These are phyloP conservation scores for Rhinoraja longicauda DNA, from an alignment of 2,797 vertebrate genomes.

Conservation along the genomic window DNA sequence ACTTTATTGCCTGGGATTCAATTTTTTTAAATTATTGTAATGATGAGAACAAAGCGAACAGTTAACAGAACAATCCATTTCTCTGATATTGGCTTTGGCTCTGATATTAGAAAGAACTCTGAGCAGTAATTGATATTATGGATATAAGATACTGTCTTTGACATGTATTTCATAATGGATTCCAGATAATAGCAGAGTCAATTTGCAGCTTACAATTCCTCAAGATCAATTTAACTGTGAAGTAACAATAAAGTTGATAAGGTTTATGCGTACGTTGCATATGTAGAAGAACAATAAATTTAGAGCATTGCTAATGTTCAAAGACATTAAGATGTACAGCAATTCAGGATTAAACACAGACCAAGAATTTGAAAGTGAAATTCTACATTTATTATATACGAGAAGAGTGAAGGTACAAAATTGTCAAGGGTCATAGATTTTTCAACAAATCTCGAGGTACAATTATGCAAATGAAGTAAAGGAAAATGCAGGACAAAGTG, in stretches of 20 bases:
- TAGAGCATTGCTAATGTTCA: background rate
- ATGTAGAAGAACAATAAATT: background rate
- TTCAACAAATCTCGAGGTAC: constrained; percentile 31
- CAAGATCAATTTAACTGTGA: background rate
- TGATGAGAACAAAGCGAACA: background rate
- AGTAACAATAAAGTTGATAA: background rate
- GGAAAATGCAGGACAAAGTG: background rate
- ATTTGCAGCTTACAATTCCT: background rate
- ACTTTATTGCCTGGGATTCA: background rate
- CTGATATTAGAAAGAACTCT: background rate
- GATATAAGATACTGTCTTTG: background rate
- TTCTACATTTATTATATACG: constrained; percentile 30
- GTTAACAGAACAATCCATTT: background rate
- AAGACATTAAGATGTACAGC: too few relatives aligned
- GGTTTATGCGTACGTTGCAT: background rate
- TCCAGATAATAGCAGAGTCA: background rate
- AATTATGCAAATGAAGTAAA: constrained; percentile 19
- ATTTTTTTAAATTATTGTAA: background rate
- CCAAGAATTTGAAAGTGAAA: constrained; percentile 21
- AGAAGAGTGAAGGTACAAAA: constrained; percentile 35
- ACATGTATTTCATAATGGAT: background rate
- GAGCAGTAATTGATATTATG: too few relatives aligned
- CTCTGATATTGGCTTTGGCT: background rate
- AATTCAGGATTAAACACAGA: constrained; percentile 12
- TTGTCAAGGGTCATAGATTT: constrained; percentile 32